A percentile compares a stretch with the other conserved stretches of the same genome.
phyloP scores from a whole-genome alignment of 2,797 vertebrate genomes.

The Apogon hyalosoma region DNA sequence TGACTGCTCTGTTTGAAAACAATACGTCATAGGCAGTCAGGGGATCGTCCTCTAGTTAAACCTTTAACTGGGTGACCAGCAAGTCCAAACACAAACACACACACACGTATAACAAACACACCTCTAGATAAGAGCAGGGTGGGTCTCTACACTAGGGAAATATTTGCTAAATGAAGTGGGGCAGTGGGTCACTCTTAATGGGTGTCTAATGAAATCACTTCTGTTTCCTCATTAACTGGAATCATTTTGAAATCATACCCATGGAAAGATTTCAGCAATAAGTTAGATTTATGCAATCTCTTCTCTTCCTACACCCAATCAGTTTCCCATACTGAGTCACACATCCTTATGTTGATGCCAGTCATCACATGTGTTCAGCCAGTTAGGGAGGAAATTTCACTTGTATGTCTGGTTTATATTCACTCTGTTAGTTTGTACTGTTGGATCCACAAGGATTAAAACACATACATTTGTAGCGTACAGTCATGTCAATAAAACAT shows the following conservation, averaged over 20 bases:
- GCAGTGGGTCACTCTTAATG: constrained; percentile 33
- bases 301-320: neutral
- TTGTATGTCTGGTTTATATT: no score
- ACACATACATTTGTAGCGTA: no score
- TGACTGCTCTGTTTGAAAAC: constrained; percentile 39
- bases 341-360: neutral
- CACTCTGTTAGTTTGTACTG: no score
- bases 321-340: neutral
- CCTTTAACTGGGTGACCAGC: constrained; percentile 34
- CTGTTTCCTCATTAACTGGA: constrained; percentile 1
- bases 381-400: neutral
- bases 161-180: constrained; percentile 26
- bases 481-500: no score
- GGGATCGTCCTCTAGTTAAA: constrained; percentile 26
- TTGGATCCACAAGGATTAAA: no score
- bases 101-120: constrained; percentile 17
- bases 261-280: neutral
- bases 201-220: constrained; percentile 7
- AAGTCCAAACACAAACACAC: constrained; percentile 4
- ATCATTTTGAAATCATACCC: constrained; percentile 27
- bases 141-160: constrained; percentile 23
- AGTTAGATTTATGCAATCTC: constrained; percentile 28
- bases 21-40: constrained; percentile 7
- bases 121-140: constrained; percentile 37
- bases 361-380: neutral